Base-by-base conservation (phyloP, 1,140 invertebrate genomes). In the Drosophila erecta region DNA sequence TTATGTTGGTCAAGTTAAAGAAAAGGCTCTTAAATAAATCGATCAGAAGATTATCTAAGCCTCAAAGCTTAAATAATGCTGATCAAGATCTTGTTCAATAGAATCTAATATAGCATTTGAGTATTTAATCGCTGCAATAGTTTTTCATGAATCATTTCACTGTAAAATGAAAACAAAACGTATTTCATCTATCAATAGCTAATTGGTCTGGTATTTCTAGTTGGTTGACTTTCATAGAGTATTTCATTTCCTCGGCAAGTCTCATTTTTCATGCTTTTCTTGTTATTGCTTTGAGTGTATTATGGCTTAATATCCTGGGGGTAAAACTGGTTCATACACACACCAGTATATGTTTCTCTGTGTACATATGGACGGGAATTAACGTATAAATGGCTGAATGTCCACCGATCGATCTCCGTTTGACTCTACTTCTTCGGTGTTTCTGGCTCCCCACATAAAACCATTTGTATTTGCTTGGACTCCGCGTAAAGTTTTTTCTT, bases 301-400 rank as follows among this genome's bases (percentile, higher is more conserved):
- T 81, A 85, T 85, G 62, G 81, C 77, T 85, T 77, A 85, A 85
- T 85, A 85, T 85, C 81, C 81, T 85, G 81, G 72, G 64, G 81
- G 44, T 37, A 81, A 84, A 85, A 85, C 81, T 85, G 81, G 81
- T 85, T 85, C 81, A 86, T 17, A 67, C 40, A 37, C 50, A 67
- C 62, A 30, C 33, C 11, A 53, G 30, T 33, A 14, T 33, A 5
- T 74, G 27, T 35, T 0, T 60, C 15, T 50, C 27, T 50, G 33
- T 64, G 40, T 69, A 38, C 40, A 55, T 55, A 60, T 61, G 54
- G 38, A 54, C 46, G 27, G 46, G 46, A 64, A 67, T 64, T 64
- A 64, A 64, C 35, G 64, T 67, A 44, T 33, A 44, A 67, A 54
- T 50, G 59, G 27, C 59, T 53, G 38, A 65, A 65, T 44, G 33